A percentile compares a stretch with the other conserved stretches of the same genome.
Evolutionary conservation across 1,140 invertebrate genomes (phyloP).

Genomic region (Archegozetes longisetosus): DNA sequence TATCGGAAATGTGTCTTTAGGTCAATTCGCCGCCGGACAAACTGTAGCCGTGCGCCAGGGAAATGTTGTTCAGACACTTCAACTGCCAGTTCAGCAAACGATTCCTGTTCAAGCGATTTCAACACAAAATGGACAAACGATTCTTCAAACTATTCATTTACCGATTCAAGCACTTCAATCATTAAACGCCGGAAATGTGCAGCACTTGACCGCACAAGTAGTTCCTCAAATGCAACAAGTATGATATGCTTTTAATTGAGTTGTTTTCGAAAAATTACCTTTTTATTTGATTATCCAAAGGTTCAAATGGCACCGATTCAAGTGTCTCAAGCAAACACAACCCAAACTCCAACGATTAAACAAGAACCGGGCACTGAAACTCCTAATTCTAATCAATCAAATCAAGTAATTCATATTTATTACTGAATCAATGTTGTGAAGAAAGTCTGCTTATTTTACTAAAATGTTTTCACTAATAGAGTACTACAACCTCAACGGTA

Average conservation of each 20-base stretch:
- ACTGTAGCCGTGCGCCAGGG: slow-evolving; percentile 49
- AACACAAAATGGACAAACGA: slow-evolving; percentile 69
- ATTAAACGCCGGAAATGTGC: slow-evolving; percentile 32
- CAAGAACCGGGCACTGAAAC: slow-evolving; percentile 15
- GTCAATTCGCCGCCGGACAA: slow-evolving; percentile 36
- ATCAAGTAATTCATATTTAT: background rate
- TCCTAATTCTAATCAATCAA: slow-evolving; percentile 5
- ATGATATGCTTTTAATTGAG: background rate
- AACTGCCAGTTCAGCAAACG: slow-evolving; percentile 59
- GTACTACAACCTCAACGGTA: slow-evolving; percentile 9
- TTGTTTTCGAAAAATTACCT: background rate
- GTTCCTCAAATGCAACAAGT: slow-evolving; percentile 16
- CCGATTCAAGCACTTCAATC: slow-evolving; percentile 56
- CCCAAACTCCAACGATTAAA: slow-evolving; percentile 9
- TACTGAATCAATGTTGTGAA: background rate
- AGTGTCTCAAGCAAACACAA: slow-evolving; percentile 12
- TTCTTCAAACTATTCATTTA: slow-evolving; percentile 81
- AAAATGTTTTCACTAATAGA: background rate
- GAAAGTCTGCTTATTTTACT: too few species aligned
- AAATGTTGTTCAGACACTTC: slow-evolving; percentile 42
- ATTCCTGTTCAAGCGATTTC: slow-evolving; percentile 84
- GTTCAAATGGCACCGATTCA: slow-evolving; percentile 47
- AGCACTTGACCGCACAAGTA: slow-evolving; percentile 19
- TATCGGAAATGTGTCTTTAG: slow-evolving; percentile 20
- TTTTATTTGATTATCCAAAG: slow-evolving; percentile 38